Evolutionary conservation across 1,140 invertebrate species (phyloP).

Genomic region (Portunus trituberculatus): DNA sequence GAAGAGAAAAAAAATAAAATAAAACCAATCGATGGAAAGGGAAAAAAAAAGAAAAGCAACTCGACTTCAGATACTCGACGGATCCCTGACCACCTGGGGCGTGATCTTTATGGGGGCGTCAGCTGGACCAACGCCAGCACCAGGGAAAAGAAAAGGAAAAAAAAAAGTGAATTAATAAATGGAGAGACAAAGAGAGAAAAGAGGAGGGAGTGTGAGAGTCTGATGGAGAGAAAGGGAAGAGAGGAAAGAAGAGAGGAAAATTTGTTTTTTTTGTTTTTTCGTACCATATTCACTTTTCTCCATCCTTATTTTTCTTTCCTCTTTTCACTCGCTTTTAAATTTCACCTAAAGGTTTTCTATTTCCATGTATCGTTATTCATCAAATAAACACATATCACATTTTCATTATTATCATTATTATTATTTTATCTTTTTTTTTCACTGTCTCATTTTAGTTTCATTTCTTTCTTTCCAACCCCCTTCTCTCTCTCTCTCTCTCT

Average conservation of each 20-base stretch:
- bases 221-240: background rate
- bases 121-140: background rate
- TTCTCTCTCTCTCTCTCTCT: background rate
- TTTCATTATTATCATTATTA: too few relatives aligned
- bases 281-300: too few relatives aligned
- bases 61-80: background rate
- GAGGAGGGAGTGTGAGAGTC: background rate
- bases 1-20: background rate
- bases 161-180: background rate
- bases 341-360: too few relatives aligned
- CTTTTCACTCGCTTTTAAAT: too few relatives aligned
- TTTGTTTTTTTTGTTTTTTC: background rate
- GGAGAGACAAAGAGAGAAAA: background rate
- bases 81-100: background rate
- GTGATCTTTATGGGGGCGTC: background rate
- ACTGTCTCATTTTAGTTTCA: background rate
- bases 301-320: too few relatives aligned
- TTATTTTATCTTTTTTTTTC: too few relatives aligned
- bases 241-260: background rate
- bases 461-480: too few relatives aligned
- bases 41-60: background rate
- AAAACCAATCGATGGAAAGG: background rate
- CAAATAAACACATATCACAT: too few relatives aligned
- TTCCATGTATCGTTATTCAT: too few relatives aligned
- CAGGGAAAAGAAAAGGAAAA: background rate